phyloP scores from a whole-genome alignment of 2,888 invertebrate genomes.

The Callinectes sapidus region DNA sequence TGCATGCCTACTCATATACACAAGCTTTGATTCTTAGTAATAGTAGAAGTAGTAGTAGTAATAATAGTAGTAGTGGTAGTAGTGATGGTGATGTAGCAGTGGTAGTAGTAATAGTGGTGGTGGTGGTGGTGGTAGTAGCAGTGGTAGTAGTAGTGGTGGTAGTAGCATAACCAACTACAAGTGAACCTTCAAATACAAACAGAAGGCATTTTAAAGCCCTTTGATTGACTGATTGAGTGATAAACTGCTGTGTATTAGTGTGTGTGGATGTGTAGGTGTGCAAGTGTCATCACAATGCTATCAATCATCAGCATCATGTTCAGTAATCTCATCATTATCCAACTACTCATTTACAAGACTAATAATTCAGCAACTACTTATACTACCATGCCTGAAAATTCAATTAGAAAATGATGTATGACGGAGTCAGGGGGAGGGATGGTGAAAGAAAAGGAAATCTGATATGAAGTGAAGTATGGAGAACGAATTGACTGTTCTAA shows the following conservation, averaged over 20 bases:
- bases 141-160: background rate
- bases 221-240: background rate
- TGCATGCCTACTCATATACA: conserved; percentile 2
- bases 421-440: background rate
- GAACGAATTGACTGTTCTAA: background rate
- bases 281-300: conserved; percentile 28
- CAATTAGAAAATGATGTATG: background rate
- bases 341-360: conserved; percentile 64
- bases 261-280: conserved; percentile 22
- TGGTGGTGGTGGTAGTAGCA: background rate
- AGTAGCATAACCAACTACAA: conserved; percentile 9
- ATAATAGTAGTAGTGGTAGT: background rate
- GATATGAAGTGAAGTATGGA: background rate
- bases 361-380: conserved; percentile 56
- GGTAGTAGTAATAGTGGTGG: background rate
- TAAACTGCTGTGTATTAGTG: background rate
- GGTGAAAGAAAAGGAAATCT: background rate
- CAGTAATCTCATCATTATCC: conserved; percentile 41
- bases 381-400: conserved; percentile 56
- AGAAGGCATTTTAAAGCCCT: conserved; percentile 13
- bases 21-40: conserved; percentile 17
- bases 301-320: background rate
- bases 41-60: background rate
- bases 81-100: background rate
- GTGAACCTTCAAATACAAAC: background rate